These are phyloP conservation scores for Pangasius macronema DNA, from an alignment of 2,797 vertebrate genomes.

Conservation along the genomic window DNA sequence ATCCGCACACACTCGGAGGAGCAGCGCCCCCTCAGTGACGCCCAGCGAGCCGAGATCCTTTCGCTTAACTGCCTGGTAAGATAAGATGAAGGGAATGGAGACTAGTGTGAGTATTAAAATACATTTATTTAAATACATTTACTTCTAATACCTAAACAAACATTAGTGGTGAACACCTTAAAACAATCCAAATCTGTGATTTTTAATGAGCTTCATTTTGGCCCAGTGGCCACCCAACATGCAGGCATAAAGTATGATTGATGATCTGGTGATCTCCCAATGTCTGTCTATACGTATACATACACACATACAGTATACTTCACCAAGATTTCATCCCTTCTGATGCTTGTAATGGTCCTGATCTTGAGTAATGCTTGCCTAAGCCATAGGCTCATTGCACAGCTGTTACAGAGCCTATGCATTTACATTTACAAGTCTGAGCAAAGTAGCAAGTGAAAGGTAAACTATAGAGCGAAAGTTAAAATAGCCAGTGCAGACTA, in stretches of 20 bases:
- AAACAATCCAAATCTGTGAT: background rate
- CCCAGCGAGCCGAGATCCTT: slow-evolving; percentile 88
- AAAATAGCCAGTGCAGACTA: background rate
- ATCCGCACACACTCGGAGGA: slow-evolving; percentile 89
- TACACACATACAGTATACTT: background rate
- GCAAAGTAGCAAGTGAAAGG: background rate
- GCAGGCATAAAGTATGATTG: background rate
- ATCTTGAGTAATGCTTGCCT: background rate
- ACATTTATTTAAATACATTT: background rate
- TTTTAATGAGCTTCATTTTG: no score
- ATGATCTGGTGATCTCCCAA: background rate
- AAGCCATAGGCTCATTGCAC: no score
- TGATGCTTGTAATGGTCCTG: background rate
- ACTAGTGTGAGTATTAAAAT: background rate
- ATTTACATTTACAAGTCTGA: background rate
- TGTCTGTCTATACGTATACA: background rate
- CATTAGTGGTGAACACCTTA: background rate
- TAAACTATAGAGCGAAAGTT: background rate
- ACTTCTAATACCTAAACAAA: background rate
- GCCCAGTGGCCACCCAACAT: background rate
- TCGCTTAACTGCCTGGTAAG: slow-evolving; percentile 85
- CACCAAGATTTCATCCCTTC: background rate
- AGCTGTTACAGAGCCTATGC: no score
- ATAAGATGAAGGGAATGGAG: background rate
- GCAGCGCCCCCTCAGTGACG: slow-evolving; percentile 87